phyloP scores from a whole-genome alignment of 2,888 invertebrate genomes.

The Agrilus cyanescens region DNA sequence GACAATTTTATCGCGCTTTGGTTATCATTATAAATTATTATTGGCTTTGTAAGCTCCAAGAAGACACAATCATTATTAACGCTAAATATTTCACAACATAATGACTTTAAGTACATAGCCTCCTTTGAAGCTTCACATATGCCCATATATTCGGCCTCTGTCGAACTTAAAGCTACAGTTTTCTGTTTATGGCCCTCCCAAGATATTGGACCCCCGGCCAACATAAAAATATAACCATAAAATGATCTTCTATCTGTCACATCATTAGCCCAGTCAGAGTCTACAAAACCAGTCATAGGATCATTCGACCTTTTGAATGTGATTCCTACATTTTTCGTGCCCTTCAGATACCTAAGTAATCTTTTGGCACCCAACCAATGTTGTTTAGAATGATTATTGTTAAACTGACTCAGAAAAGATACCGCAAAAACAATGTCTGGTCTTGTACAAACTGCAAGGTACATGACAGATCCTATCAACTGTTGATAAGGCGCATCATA shows the following conservation, averaged over 20 bases:
- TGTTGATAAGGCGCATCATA: neutral
- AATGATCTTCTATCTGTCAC: conserved; percentile 1
- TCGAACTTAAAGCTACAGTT: neutral
- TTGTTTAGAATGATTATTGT: conserved; percentile 1
- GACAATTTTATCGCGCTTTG: conserved; percentile 1
- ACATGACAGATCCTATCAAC: conserved; percentile 3
- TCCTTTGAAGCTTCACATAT: conserved; percentile 3
- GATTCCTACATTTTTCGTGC: conserved; percentile 3
- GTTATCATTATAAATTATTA: conserved; percentile 1
- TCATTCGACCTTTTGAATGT: conserved; percentile 3
- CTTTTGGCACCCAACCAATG: conserved; percentile 4
- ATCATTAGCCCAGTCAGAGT: conserved; percentile 2
- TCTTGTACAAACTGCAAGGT: conserved; percentile 3
- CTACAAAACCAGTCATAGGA: neutral
- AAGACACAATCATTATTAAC: neutral
- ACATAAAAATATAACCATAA: conserved; percentile 2
- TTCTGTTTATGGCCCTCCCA: conserved; percentile 2
- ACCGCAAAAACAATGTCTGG: conserved; percentile 3
- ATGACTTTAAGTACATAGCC: conserved; percentile 3
- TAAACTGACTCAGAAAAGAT: conserved; percentile 3
- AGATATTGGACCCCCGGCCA: conserved; percentile 1
- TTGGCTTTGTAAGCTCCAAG: neutral
- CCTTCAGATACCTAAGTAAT: conserved; percentile 2
- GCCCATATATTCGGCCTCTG: too few relatives aligned
- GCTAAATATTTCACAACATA: neutral